A percentile compares a stretch with the other conserved stretches of the same genome.
Evolutionary conservation across 2,797 vertebrate species (phyloP).

Genomic region (Eidolon dupreanum): DNA sequence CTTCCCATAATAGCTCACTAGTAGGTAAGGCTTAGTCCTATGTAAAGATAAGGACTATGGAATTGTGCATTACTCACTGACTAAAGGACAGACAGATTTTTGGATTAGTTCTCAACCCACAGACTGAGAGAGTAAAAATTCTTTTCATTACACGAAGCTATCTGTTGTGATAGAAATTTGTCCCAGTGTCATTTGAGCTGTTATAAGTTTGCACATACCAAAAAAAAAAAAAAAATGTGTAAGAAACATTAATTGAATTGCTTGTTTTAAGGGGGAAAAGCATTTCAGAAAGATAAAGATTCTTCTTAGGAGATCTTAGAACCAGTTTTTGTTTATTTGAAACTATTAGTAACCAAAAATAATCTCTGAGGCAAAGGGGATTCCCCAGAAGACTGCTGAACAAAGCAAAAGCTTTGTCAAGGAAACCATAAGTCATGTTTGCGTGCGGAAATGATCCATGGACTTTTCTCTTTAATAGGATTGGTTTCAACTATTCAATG

Average conservation of each 20-base stretch:
- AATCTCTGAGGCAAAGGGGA: constrained; percentile 20
- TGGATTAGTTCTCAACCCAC: neutral
- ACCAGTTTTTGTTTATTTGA: neutral
- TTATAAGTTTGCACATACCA: neutral
- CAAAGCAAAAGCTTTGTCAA: constrained; percentile 45
- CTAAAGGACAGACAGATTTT: neutral
- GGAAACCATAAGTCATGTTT: constrained; percentile 1
- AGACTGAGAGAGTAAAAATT: neutral
- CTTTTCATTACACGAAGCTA: constrained; percentile 20
- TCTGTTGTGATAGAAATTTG: neutral
- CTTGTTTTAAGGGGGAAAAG: neutral
- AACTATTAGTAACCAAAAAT: constrained; percentile 29
- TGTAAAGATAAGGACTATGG: neutral
- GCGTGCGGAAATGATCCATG: neutral
- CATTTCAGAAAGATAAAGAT: constrained; percentile 29
- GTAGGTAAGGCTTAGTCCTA: neutral
- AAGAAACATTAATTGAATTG: neutral
- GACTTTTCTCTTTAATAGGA: neutral
- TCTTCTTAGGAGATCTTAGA: neutral
- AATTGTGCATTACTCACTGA: neutral
- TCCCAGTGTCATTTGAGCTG: neutral
- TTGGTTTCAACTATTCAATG: neutral
- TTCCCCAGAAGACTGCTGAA: constrained; percentile 37
- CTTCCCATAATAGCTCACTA: neutral
- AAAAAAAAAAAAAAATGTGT: neutral